Evolutionary conservation across 64 coral and sea anemone species (phyloP), one percentile per base, ranked within the genome.

Genomic region (Actinia tenebrosa): DNA sequence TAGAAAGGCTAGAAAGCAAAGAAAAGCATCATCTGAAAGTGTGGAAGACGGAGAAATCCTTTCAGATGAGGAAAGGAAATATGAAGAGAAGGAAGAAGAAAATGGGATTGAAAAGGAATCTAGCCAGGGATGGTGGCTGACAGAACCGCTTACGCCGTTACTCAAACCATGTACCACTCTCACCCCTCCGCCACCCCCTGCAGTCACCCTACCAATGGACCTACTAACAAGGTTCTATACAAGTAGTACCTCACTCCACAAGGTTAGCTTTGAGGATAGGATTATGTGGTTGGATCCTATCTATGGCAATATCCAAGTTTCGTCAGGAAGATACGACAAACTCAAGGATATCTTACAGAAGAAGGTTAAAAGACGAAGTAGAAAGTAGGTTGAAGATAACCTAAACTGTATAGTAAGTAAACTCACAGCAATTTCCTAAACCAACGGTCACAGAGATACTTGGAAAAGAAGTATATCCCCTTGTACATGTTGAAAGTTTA

Each of bases 221-320:
- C 89, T 90, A 3, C 91, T 97, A 3, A 92, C 94, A 27, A 88
- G 94, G 77, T 97, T 97, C 81, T 96, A 96, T 86, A 96, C 94
- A 15, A 93, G 89, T 50, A 93, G 94, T 72, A 96, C 94, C 46
- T 88, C 93, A 4, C 26, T 96, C 26, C 94, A 96, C n/a, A 96
- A 88, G 56, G 78, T 96, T 16, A 96, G 94, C 84, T 96, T 96
- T 79, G 94, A 96, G 82, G 94, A 96, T 53, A 87, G 94, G 23
- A 87, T 96, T 13, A 93, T 96, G 94, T 96, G 94, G 94, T 71
- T 96, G 30, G 94, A 96, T 55, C 94, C 94, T 66, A 89, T 96
- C 46, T 96, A 90, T 78, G 94, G 94, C 9, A 96, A 96, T 7
- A 83, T 96, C 17, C 94, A 96, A 45, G 86, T 92, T 0, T 90